Evolutionary conservation across 2,888 invertebrate species (phyloP).

Genomic region (Cerastoderma edule): DNA sequence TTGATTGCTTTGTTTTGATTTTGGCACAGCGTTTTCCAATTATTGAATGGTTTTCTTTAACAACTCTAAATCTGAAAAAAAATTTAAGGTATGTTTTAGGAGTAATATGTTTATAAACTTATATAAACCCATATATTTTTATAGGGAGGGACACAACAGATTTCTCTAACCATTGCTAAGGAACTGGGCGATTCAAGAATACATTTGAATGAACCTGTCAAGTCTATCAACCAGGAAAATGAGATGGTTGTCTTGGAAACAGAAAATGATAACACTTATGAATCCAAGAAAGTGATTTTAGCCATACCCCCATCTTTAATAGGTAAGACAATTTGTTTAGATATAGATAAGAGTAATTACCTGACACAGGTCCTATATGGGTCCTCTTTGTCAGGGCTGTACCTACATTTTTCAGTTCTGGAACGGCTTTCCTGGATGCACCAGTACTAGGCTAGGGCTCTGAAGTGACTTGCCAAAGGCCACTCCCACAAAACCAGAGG

Average conservation of each 20-base stretch:
- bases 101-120: not conserved
- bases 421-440: not conserved
- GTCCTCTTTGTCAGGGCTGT: not conserved
- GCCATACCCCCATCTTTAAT: conserved; percentile 80
- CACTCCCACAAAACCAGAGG: too few relatives aligned
- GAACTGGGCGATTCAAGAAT: conserved; percentile 71
- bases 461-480: too few relatives aligned
- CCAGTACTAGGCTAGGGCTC: not conserved
- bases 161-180: conserved; percentile 72
- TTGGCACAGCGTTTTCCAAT: too few relatives aligned
- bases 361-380: not conserved
- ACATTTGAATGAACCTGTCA: conserved; percentile 70
- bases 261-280: conserved; percentile 67
- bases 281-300: conserved; percentile 74
- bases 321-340: conserved; percentile 59
- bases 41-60: not conserved
- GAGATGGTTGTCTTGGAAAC: conserved; percentile 70
- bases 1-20: too few relatives aligned
- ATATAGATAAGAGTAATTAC: not conserved
- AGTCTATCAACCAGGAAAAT: conserved; percentile 73
- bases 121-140: not conserved
- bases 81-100: not conserved
- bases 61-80: not conserved
- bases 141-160: conserved; percentile 81
- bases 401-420: not conserved